Conservation (phyloP, 1,140 invertebrate species). For the Antheraea mylitta region DNA sequence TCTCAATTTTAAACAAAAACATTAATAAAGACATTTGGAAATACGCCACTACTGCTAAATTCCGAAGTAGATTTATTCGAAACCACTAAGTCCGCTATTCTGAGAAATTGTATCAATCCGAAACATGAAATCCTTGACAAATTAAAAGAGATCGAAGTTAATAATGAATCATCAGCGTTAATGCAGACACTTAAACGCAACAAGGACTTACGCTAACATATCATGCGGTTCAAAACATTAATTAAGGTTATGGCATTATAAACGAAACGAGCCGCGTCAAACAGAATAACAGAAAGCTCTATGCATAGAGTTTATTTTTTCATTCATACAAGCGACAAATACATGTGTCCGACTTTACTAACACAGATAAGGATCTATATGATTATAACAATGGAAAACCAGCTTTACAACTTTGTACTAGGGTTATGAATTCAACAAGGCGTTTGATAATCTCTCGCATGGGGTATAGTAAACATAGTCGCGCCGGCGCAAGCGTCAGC, state of each 20-base stretch:
- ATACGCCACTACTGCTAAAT: not conserved
- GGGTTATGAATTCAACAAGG: slow-evolving; percentile 20
- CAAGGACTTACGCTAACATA: slow-evolving; percentile 42
- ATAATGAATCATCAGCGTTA: slow-evolving; percentile 51
- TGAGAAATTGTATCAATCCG: not conserved
- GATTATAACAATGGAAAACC: slow-evolving; percentile 19
- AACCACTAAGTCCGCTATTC: not conserved
- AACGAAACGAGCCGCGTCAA: slow-evolving; percentile 55
- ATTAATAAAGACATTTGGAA: slow-evolving; percentile 3
- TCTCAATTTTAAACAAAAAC: not conserved
- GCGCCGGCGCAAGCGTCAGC: slow-evolving; percentile 56
- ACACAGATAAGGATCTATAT: slow-evolving; percentile 58
- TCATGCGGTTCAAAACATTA: slow-evolving; percentile 65
- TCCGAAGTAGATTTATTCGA: not conserved
- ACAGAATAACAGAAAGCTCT: slow-evolving; percentile 56
- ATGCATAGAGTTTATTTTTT: slow-evolving; percentile 68
- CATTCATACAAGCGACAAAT: slow-evolving; percentile 74
- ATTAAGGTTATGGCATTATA: slow-evolving; percentile 65
- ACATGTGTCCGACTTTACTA: slow-evolving; percentile 70
- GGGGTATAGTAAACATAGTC: slow-evolving; percentile 65
- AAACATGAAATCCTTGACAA: slow-evolving; percentile 11
- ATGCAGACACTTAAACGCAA: slow-evolving; percentile 36
- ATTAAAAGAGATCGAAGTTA: slow-evolving; percentile 9
- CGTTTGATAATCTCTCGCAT: slow-evolving; percentile 57
- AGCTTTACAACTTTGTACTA: slow-evolving; percentile 8